A percentile compares a stretch with the other conserved stretches of the same genome.
Evolutionary conservation across 2,888 invertebrate genomes (phyloP).

Genomic region (Drosophila affinis): DNA sequence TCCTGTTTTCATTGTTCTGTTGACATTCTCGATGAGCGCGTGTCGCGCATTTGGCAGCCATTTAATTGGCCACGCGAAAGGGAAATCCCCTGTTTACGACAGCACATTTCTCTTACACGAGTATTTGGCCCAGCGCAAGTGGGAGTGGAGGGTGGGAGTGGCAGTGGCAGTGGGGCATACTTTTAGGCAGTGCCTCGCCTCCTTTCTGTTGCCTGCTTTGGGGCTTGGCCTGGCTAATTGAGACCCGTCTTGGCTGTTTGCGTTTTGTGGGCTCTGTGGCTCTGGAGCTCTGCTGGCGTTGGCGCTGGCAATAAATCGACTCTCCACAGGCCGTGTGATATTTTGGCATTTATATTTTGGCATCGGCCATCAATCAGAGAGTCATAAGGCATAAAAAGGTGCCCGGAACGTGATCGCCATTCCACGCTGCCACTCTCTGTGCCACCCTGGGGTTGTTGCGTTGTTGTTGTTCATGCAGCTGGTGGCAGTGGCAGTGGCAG

Average conservation of each 20-base stretch:
- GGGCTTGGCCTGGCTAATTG: slow-evolving; percentile 33
- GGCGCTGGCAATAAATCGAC: slow-evolving; percentile 46
- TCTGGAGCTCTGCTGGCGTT: slow-evolving; percentile 38
- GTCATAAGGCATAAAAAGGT: slow-evolving; percentile 53
- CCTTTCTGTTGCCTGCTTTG: slow-evolving; percentile 34
- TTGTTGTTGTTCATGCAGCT: not conserved
- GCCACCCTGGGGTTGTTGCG: not conserved
- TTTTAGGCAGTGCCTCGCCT: slow-evolving; percentile 22
- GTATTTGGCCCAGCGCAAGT: slow-evolving; percentile 16
- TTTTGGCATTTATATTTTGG: slow-evolving; percentile 67
- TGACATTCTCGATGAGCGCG: slow-evolving; percentile 41
- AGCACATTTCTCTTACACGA: not conserved
- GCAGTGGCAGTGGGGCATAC: slow-evolving; percentile 13
- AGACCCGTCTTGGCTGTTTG: not conserved
- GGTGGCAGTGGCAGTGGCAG: not conserved
- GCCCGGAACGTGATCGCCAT: slow-evolving; percentile 63
- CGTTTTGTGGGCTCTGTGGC: not conserved
- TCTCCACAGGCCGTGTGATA: slow-evolving; percentile 46
- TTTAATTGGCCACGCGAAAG: slow-evolving; percentile 56
- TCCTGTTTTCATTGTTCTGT: slow-evolving; percentile 5
- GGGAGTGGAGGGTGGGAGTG: no score
- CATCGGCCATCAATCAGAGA: slow-evolving; percentile 62
- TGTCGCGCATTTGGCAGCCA: slow-evolving; percentile 48
- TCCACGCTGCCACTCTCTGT: slow-evolving; percentile 14
- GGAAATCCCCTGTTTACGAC: slow-evolving; percentile 36